phyloP scores from a whole-genome alignment of 2,113 vertebrate species.

The Cettia cetti region DNA sequence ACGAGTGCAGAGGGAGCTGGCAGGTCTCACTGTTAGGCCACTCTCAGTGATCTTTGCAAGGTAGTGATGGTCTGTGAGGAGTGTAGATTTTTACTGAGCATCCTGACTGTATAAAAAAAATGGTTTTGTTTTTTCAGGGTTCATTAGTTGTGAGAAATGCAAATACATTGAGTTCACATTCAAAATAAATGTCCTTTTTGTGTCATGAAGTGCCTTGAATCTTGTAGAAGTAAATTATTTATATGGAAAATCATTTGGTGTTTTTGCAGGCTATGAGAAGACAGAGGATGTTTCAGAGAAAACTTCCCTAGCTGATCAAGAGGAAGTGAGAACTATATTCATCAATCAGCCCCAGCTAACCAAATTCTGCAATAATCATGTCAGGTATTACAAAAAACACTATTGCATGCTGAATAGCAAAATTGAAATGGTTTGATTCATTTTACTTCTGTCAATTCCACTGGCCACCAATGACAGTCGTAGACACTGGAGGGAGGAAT shows the following conservation, averaged over 20 bases:
- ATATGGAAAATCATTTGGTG: neutral
- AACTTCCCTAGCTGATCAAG: conserved; percentile 94
- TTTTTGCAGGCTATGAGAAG: conserved; percentile 91
- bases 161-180: neutral
- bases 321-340: conserved; percentile 90
- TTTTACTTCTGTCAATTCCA: neutral
- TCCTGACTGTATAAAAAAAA: neutral
- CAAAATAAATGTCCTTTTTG: neutral
- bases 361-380: conserved; percentile 94
- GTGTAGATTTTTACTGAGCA: neutral
- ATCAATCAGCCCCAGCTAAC: conserved; percentile 93
- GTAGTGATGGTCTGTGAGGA: neutral
- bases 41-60: neutral
- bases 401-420: neutral
- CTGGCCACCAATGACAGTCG: neutral
- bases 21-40: neutral
- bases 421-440: neutral
- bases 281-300: conserved; percentile 92
- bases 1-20: neutral
- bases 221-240: neutral
- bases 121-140: neutral
- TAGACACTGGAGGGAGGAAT: neutral
- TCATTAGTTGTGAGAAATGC: neutral
- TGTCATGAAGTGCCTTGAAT: neutral
- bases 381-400: conserved; percentile 79